These are phyloP conservation scores for Cephonodes hylas DNA, from an alignment of 2,888 invertebrate species.

Conservation along the genomic window DNA sequence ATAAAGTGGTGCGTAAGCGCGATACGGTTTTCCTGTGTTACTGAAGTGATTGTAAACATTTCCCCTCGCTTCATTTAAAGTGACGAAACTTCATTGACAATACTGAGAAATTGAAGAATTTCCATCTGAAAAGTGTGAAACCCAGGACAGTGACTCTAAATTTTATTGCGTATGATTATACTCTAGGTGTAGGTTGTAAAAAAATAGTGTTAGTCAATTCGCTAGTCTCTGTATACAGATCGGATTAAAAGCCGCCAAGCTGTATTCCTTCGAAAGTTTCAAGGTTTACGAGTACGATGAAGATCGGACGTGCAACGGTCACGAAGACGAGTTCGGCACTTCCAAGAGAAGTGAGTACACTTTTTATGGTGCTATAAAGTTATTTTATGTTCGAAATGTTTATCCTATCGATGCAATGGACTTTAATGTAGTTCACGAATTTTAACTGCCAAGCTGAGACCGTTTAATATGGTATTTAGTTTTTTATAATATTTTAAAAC, in stretches of 20 bases:
- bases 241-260: constrained; percentile 65
- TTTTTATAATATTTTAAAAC: neutral
- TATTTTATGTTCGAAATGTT: constrained; percentile 39
- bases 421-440: constrained; percentile 28
- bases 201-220: neutral
- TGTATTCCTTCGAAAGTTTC: constrained; percentile 80
- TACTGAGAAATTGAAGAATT: constrained; percentile 27
- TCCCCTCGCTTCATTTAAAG: constrained; percentile 30
- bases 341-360: constrained; percentile 69
- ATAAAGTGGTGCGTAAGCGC: constrained; percentile 62
- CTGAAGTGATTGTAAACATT: constrained; percentile 57
- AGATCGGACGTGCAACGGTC: constrained; percentile 65
- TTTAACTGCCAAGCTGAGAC: neutral
- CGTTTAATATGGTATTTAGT: neutral
- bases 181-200: neutral
- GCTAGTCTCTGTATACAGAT: constrained; percentile 16
- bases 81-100: constrained; percentile 39
- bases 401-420: constrained; percentile 25
- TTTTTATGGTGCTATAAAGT: constrained; percentile 38
- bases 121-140: constrained; percentile 17
- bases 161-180: neutral
- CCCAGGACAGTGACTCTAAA: neutral
- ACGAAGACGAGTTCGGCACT: constrained; percentile 69
- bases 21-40: constrained; percentile 50
- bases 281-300: constrained; percentile 78